Evolutionary conservation across 2,888 invertebrate species (phyloP).

Genomic region (Antheraea yamamai): DNA sequence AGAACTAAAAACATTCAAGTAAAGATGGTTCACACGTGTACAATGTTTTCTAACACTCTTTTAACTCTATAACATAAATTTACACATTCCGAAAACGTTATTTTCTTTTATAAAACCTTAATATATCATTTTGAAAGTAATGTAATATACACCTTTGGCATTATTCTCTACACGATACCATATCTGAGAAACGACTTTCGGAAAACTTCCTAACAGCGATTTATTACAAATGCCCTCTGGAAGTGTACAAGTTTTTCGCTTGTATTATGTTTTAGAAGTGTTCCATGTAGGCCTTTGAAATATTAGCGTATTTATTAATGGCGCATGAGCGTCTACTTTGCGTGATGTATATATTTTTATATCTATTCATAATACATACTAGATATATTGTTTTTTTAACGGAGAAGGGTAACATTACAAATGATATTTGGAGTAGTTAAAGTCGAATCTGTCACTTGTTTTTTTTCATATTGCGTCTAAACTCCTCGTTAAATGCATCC

Average conservation of each 20-base stretch:
- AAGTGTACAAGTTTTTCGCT: conserved; percentile 8
- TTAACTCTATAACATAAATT: not conserved
- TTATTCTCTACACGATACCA: conserved; percentile 7
- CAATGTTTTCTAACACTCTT: not conserved
- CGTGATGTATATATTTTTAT: not conserved
- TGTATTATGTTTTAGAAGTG: not conserved
- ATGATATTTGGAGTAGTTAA: too few relatives aligned
- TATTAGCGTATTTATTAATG: not conserved
- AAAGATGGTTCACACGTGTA: not conserved
- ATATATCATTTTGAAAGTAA: conserved; percentile 2
- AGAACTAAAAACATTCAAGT: too few relatives aligned
- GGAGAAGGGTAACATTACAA: too few relatives aligned
- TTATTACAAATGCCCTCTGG: conserved; percentile 10
- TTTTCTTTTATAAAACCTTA: not conserved
- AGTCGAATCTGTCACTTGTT: too few relatives aligned
- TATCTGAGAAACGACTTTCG: conserved; percentile 12
- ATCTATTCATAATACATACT: not conserved
- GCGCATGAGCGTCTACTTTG: not conserved
- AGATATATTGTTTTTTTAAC: not conserved
- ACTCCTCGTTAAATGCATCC: too few relatives aligned
- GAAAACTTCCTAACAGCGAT: conserved; percentile 12
- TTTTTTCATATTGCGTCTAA: too few relatives aligned
- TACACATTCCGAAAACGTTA: not conserved
- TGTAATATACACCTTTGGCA: not conserved
- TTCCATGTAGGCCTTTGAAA: conserved; percentile 1